Evolutionary conservation across 2,113 vertebrate genomes (phyloP).

Genomic region (Zonotrichia leucophrys): DNA sequence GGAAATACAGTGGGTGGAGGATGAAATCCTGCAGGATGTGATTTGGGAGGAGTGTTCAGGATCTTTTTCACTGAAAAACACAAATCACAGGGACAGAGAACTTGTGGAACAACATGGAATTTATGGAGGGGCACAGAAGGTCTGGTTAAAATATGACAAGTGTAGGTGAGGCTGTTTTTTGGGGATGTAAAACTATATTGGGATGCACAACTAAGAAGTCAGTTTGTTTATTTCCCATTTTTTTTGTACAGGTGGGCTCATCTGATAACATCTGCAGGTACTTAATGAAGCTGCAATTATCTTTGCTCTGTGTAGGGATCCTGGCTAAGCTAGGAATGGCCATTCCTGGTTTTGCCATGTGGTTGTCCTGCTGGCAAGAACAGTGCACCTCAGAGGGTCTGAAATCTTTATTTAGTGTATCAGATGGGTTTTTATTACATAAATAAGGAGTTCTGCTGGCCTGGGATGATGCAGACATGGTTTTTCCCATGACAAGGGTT

Average conservation of each 20-base stretch:
- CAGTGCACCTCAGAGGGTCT: neutral
- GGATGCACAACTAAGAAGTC: neutral
- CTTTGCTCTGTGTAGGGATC: neutral
- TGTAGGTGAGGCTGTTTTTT: neutral
- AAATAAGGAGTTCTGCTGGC: neutral
- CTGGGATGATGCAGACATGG: accelerated
- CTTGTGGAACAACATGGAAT: neutral
- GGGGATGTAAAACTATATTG: neutral
- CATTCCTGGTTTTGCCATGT: neutral
- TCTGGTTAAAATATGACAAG: neutral
- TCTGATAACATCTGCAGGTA: neutral
- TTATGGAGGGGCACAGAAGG: neutral
- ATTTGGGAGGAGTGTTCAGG: neutral
- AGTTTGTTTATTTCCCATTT: neutral
- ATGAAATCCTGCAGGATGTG: neutral
- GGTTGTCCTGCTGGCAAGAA: neutral
- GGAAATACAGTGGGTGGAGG: neutral
- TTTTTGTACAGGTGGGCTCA: neutral
- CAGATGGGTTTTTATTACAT: neutral
- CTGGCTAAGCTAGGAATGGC: neutral
- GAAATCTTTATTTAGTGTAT: neutral
- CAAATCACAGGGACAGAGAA: neutral
- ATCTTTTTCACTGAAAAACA: neutral
- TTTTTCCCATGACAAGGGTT: neutral
- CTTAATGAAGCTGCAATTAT: neutral